phyloP scores from a whole-genome alignment of 2,113 vertebrate species.

The Heliornis fulica region DNA sequence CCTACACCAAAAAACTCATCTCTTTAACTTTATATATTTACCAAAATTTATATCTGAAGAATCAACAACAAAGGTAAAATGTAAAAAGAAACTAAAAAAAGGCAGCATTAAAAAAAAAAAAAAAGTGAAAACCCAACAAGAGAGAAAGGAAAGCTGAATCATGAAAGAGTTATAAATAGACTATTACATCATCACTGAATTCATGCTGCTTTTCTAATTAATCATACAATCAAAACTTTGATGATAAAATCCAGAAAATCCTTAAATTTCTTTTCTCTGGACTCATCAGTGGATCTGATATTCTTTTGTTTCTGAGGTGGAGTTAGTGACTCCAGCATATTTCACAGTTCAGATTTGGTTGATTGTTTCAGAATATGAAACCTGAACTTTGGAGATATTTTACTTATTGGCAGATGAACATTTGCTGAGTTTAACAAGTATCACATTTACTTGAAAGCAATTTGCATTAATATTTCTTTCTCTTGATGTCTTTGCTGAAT shows the following conservation, averaged over 20 bases:
- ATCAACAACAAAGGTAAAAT: not conserved
- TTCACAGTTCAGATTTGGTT: not conserved
- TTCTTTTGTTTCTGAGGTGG: not conserved
- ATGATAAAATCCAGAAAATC: not conserved
- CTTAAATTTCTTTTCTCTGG: not conserved
- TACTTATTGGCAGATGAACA: not conserved
- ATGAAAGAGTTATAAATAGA: not conserved
- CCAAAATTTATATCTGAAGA: not conserved
- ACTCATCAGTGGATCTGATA: not conserved
- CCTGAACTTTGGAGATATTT: not conserved
- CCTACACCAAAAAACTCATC: accelerated
- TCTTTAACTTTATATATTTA: not conserved
- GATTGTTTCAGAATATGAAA: not conserved
- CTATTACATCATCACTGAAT: not conserved
- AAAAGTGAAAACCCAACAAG: too few species aligned
- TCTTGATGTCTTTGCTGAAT: not conserved
- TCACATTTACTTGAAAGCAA: not conserved
- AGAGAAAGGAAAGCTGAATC: not conserved
- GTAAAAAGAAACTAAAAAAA: not conserved
- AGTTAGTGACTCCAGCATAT: not conserved
- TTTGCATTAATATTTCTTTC: not conserved
- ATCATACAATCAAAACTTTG: not conserved
- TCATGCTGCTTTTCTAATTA: not conserved
- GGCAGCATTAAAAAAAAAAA: too few species aligned
- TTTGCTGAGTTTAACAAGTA: not conserved